Evolutionary conservation across 2,888 invertebrate genomes (phyloP).

Genomic region (Rotaria socialis): DNA sequence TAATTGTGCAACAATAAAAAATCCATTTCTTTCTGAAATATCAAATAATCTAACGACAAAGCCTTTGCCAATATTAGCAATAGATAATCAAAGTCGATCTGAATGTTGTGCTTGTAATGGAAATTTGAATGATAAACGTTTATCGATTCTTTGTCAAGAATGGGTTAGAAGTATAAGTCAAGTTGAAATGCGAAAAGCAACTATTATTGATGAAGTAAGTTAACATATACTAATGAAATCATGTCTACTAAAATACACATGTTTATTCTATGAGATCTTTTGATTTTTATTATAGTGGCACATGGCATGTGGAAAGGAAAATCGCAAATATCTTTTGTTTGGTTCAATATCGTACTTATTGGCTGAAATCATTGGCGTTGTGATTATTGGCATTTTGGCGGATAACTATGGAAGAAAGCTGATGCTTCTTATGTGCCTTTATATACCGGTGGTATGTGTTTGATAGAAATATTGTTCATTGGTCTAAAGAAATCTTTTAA

Average conservation of each 20-base stretch:
- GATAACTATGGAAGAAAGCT: constrained; percentile 12
- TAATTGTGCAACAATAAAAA: neutral
- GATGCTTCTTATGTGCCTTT: constrained; percentile 9
- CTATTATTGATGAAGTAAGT: constrained; percentile 27
- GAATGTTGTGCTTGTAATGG: neutral
- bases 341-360: neutral
- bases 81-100: neutral
- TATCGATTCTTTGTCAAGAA: neutral
- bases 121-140: constrained; percentile 1
- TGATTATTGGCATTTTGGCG: neutral
- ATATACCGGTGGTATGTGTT: constrained; percentile 3
- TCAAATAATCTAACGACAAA: neutral
- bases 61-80: neutral
- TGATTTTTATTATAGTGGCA: neutral
- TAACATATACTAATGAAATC: no score
- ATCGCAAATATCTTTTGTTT: neutral
- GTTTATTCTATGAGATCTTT: neutral
- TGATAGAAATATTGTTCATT: neutral
- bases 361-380: neutral
- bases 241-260: neutral
- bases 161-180: neutral
- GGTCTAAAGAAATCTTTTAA: neutral
- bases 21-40: neutral
- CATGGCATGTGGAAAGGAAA: constrained; percentile 21
- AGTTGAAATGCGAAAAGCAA: neutral